Conservation (phyloP, 2,797 vertebrate species). For the Helarctos malayanus region DNA sequence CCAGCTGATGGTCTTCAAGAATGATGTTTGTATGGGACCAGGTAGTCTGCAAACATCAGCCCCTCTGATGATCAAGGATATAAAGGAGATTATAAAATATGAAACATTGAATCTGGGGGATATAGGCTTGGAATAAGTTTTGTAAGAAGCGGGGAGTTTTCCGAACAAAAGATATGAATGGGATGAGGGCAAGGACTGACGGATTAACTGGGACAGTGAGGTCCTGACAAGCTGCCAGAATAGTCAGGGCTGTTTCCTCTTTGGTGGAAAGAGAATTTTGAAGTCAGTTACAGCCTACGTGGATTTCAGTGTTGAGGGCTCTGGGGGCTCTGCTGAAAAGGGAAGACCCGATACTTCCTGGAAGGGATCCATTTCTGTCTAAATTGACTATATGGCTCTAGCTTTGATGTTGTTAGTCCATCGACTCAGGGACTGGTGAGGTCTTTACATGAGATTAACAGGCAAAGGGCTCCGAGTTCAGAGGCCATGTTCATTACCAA, state of each 20-base stretch:
- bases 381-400: background rate
- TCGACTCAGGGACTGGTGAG: background rate
- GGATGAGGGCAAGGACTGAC: background rate
- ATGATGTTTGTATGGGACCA: background rate
- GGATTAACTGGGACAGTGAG: background rate
- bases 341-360: background rate
- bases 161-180: background rate
- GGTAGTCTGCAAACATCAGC: background rate
- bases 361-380: background rate
- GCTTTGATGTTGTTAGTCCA: background rate
- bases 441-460: background rate
- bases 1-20: background rate
- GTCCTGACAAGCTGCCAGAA: background rate
- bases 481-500: background rate
- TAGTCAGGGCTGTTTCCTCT: background rate
- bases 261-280: background rate
- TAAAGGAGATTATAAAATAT: background rate
- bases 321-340: background rate
- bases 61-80: background rate
- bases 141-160: background rate
- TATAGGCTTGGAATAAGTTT: background rate
- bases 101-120: background rate
- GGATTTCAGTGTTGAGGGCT: background rate
- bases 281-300: background rate
- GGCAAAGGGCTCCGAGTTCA: background rate